These are phyloP conservation scores for Alexandromys fortis DNA, from an alignment of 2,113 vertebrate species.

Conservation along the genomic window DNA sequence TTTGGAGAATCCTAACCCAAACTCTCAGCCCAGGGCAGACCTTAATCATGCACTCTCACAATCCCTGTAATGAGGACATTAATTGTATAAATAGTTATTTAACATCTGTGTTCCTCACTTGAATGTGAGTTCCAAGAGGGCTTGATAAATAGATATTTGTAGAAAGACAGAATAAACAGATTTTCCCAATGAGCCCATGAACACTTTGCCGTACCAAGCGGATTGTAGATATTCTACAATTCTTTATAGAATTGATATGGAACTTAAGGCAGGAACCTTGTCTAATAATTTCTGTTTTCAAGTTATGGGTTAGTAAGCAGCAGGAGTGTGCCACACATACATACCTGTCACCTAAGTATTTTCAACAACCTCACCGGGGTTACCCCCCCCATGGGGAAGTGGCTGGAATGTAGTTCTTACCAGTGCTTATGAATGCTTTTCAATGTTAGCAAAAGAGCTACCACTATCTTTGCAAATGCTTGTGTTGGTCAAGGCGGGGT, in stretches of 20 bases:
- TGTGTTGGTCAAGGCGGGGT: neutral
- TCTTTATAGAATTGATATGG: neutral
- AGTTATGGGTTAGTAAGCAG: neutral
- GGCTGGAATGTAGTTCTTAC: neutral
- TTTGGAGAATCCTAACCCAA: slow-evolving; percentile 29
- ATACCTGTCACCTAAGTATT: slow-evolving; percentile 19
- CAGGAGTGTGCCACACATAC: neutral
- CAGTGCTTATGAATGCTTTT: neutral
- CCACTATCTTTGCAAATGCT: neutral
- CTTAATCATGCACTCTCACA: neutral
- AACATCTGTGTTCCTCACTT: slow-evolving; percentile 17
- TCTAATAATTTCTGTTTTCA: neutral
- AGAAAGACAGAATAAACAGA: slow-evolving; percentile 27
- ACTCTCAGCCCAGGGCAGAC: neutral
- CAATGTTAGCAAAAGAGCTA: neutral
- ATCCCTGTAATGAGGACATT: neutral
- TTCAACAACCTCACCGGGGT: neutral
- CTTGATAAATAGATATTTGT: slow-evolving; percentile 20
- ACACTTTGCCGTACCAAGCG: neutral
- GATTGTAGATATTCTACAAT: neutral
- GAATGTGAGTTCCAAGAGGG: slow-evolving; percentile 20
- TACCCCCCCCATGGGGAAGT: neutral
- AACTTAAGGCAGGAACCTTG: slow-evolving; percentile 17
- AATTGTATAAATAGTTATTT: slow-evolving; percentile 43
- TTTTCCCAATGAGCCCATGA: neutral